Base-by-base conservation (phyloP, 2,113 vertebrate species). In the Hemiscyllium ocellatum region DNA sequence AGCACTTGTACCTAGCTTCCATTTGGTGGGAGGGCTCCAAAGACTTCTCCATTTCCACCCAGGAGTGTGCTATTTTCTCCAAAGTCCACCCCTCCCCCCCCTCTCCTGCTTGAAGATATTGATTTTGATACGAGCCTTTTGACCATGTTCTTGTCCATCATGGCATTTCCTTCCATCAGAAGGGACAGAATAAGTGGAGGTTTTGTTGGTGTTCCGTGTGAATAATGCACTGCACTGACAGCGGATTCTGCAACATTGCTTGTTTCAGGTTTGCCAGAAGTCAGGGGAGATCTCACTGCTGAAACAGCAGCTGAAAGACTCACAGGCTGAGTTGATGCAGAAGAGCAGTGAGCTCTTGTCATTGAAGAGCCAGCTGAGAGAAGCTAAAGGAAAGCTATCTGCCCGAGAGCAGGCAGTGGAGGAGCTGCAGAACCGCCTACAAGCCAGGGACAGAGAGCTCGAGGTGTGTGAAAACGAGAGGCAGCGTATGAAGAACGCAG, bases 261-360 rank as follows among this genome's bases (percentile, higher is more conserved):
- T 78, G 65, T 56, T 96, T 6, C 97, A 99, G 99, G 99, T 99
- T 94, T 99, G 99, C 96, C 99, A 99, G 98, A 99, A 99, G 97
- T 99, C 98, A 0, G 99, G 99, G 0, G 99, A 99, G 97, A 99
- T 99, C 97, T 99, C 99, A 0, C 96, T 99, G 96, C 97, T 99
- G 95, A 99, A 99, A 97, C 99, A 99, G 97, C 99, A 99, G 97
- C 97, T 99, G 96, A 99, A 99, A 97, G 99, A 99, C 61, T 97
- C 99, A 0, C 99, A 99, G 97, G 98, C 97, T 0, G 99, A 99
- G 97, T 97, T 99, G 95, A 97, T 98, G 0, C 98, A 99, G 97
- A 98, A 98, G 0, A 98, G 98, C 0, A 97, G 98, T 0, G 99
- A 99, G 97, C 97, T 99, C 52, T 97, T 99, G 93, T 98, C 98